These are phyloP conservation scores for Idaea dimidiata DNA, from an alignment of 2,888 invertebrate genomes.

Conservation along the genomic window DNA sequence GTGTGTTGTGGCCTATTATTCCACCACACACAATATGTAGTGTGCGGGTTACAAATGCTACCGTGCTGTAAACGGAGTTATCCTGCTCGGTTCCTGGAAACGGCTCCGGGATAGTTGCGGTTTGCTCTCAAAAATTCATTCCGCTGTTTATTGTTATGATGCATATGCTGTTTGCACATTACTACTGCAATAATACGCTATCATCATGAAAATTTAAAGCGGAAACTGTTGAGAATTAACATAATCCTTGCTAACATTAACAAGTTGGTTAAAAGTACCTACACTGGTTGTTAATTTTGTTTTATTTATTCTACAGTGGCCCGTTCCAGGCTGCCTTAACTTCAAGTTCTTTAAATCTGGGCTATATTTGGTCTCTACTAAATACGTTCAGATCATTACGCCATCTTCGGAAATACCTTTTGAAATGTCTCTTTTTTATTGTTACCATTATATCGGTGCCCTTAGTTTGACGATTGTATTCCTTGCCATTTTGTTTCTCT, in stretches of 20 bases:
- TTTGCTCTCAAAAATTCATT: neutral
- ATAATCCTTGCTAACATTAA: neutral
- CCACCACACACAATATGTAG: conserved; percentile 75
- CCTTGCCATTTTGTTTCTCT: neutral
- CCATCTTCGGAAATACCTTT: too few species aligned
- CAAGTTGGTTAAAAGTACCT: too few species aligned
- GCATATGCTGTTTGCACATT: neutral
- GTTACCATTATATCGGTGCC: too few species aligned
- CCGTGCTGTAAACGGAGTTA: conserved; percentile 43
- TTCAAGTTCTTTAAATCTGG: too few species aligned
- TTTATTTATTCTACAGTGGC: neutral
- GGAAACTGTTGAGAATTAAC: neutral
- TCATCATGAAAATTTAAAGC: neutral
- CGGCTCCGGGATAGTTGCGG: conserved; percentile 15
- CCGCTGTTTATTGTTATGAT: neutral
- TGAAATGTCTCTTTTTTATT: too few species aligned
- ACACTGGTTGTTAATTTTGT: neutral
- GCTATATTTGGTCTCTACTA: too few species aligned
- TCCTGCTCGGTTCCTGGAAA: conserved; percentile 36
- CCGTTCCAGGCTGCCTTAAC: neutral
- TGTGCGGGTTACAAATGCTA: conserved; percentile 68
- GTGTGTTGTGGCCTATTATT: conserved; percentile 75
- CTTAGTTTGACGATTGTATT: neutral
- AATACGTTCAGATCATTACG: too few species aligned
- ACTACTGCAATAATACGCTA: neutral